Evolutionary conservation across 2,888 invertebrate species (phyloP), one percentile per base, ranked within the genome.

Genomic region (Athalia circularis): DNA sequence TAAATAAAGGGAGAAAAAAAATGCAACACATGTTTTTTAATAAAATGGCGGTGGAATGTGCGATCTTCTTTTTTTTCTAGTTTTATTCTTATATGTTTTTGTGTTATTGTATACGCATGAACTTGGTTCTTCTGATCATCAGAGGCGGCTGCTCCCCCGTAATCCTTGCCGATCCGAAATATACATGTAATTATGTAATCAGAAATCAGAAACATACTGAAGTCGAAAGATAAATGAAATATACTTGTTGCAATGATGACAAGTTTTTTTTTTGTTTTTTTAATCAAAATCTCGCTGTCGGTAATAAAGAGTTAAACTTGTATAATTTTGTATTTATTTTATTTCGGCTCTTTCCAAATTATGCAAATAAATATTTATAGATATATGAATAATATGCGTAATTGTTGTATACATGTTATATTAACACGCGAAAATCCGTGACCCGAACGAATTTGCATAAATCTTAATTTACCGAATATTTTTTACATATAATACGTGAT

Each of bases 341-440:
- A 11, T 4, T 68, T 50, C 52, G 52, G 52, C 54, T 68, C 43
- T 29, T 15, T 52, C 68, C 9, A 29, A 80, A 82, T 78, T 82
- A 80, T 82, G 81, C 80, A 70, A 81, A 80, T 80, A 72, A 57
- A 72, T 79, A 80, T 75, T 67, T 77, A 77, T 68, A 81, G 80
- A 81, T 70, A 5, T 80, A 80, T n/a, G n/a, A n/a, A n/a, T 81
- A 80, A 80, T 80, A 81, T 81, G 81, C 78, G 81, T 80, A 72
- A 80, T 82, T 78, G 80, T 81, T 77, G 61, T 79, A 80, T 81
- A 82, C 80, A 82, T 81, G 82, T 80, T 81, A 81, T 80, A 83
- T 82, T 80, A 81, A 81, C 79, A 82, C 79, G 80, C 82, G 80
- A 82, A 83, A 82, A 68, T 68, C n/a, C 65, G 47, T 48, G 65